phyloP scores from a whole-genome alignment of 2,113 vertebrate species.

The Pomatorhinus ruficollis region DNA sequence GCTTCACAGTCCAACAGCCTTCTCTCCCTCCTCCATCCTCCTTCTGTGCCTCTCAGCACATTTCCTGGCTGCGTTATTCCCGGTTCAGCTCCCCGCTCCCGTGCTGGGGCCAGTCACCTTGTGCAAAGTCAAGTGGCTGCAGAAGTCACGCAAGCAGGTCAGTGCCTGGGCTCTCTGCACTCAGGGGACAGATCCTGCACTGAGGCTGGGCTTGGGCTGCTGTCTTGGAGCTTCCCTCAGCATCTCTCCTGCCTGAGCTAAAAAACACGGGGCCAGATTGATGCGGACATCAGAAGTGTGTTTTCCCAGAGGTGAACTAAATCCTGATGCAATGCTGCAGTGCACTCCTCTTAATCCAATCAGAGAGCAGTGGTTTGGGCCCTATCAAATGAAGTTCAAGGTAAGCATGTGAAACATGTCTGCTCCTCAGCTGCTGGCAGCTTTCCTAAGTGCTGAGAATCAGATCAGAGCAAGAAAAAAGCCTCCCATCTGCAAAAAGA shows the following conservation, averaged over 20 bases:
- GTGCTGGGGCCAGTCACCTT: not conserved
- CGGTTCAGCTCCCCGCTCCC: not conserved
- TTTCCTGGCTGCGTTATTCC: not conserved
- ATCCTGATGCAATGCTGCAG: constrained; percentile 11
- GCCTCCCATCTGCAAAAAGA: not conserved
- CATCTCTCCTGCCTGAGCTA: not conserved
- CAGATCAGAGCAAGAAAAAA: constrained; percentile 6
- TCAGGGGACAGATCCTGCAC: not conserved
- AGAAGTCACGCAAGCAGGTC: not conserved
- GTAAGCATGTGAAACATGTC: constrained; percentile 21
- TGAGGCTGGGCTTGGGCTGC: not conserved
- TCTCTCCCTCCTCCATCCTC: not conserved
- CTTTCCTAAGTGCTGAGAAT: constrained; percentile 33
- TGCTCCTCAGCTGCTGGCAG: constrained; percentile 22
- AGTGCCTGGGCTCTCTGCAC: not conserved
- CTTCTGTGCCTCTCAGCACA: not conserved
- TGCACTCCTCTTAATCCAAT: constrained; percentile 32
- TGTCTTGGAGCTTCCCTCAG: not conserved
- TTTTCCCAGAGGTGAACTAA: constrained; percentile 22
- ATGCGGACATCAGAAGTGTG: not conserved
- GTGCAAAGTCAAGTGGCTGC: not conserved
- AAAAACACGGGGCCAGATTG: not conserved
- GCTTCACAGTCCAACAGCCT: not conserved
- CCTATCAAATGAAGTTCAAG: constrained; percentile 42
- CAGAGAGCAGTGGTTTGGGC: not conserved